These are phyloP conservation scores for Zygaena filipendulae DNA, from an alignment of 2,888 invertebrate genomes.

Conservation along the genomic window DNA sequence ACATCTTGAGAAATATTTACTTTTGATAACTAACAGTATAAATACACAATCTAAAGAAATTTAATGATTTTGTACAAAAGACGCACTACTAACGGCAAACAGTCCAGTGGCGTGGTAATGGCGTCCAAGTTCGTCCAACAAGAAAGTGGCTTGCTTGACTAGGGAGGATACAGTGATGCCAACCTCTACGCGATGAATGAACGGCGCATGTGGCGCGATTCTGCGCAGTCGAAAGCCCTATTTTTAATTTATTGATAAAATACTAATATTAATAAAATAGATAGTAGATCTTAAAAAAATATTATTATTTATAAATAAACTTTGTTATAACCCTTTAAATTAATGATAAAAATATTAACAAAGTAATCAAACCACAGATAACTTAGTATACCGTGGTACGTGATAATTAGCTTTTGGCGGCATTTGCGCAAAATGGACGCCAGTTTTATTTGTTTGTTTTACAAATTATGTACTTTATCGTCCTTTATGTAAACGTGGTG, in stretches of 20 bases:
- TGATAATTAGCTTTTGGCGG: too few relatives aligned
- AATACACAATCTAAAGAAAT: constrained; percentile 28
- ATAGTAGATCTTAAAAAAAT: not conserved
- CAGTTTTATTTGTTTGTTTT: too few relatives aligned
- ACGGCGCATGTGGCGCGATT: constrained; percentile 45
- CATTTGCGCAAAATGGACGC: too few relatives aligned
- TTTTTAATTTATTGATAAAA: constrained; percentile 9
- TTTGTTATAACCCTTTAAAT: too few relatives aligned
- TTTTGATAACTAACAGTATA: constrained; percentile 34
- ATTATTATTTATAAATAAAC: not conserved
- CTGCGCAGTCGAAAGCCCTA: constrained; percentile 27
- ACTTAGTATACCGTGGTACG: too few relatives aligned
- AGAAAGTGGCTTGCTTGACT: constrained; percentile 13
- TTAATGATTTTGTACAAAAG: constrained; percentile 33
- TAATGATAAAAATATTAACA: too few relatives aligned
- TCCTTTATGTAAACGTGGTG: too few relatives aligned
- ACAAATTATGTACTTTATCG: too few relatives aligned
- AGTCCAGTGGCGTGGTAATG: constrained; percentile 64
- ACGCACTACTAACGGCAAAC: constrained; percentile 47
- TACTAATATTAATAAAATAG: not conserved
- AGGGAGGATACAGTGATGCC: constrained; percentile 34
- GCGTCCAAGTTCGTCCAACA: constrained; percentile 57
- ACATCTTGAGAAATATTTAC: constrained; percentile 57
- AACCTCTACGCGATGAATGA: constrained; percentile 41
- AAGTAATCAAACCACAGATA: too few relatives aligned